Conservation (phyloP, 2,888 invertebrate species). For the Epinotia demarniana region DNA sequence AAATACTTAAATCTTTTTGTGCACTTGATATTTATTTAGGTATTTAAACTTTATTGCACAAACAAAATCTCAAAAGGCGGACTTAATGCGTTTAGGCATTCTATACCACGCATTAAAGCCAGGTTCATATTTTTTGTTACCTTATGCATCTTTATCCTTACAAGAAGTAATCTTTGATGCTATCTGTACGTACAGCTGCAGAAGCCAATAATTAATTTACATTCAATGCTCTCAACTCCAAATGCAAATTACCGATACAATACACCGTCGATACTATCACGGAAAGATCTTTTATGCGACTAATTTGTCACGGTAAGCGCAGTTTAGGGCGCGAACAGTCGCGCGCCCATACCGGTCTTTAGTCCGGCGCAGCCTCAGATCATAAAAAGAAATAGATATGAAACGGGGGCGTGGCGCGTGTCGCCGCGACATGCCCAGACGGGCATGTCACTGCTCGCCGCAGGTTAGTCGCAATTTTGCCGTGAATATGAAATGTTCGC, state of each 20-base stretch:
- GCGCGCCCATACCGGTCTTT: constrained; percentile 56
- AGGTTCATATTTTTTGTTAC: too few relatives aligned
- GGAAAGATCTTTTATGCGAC: constrained; percentile 47
- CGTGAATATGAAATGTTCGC: too few relatives aligned
- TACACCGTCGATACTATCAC: background rate
- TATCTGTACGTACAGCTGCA: background rate
- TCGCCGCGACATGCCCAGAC: too few relatives aligned
- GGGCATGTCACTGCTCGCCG: too few relatives aligned
- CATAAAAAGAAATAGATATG: too few relatives aligned
- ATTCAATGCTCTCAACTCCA: background rate
- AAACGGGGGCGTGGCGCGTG: too few relatives aligned
- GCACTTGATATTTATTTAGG: background rate
- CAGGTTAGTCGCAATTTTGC: too few relatives aligned
- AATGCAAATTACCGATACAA: background rate
- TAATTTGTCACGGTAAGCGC: background rate
- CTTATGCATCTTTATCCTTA: too few relatives aligned
- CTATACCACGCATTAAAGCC: too few relatives aligned
- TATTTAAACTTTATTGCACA: background rate
- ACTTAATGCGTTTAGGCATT: too few relatives aligned
- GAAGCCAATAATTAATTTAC: too few relatives aligned
- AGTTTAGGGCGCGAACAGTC: constrained; percentile 28
- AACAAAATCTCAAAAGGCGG: background rate
- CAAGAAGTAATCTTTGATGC: background rate
- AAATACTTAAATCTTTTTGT: too few relatives aligned
- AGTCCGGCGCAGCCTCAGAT: constrained; percentile 57